These are phyloP conservation scores for Hypotaenidia philippensis DNA, from an alignment of 2,797 vertebrate genomes.

Conservation along the genomic window DNA sequence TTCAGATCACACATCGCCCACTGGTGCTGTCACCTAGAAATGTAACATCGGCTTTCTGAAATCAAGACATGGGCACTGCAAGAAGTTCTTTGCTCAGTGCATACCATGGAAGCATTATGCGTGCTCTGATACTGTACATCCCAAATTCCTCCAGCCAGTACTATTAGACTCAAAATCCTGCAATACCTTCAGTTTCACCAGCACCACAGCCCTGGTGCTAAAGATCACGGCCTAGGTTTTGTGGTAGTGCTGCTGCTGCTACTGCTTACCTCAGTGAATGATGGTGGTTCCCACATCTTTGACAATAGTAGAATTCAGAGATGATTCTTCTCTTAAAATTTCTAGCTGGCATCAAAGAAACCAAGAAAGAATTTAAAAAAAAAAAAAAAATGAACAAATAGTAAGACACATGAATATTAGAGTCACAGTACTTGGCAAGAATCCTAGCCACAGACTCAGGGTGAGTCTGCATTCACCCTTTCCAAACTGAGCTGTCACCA, in stretches of 20 bases:
- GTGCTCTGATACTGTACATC: not conserved
- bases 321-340: not conserved
- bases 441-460: rapidly evolving
- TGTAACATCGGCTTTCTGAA: not conserved
- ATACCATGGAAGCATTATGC: not conserved
- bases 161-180: not conserved
- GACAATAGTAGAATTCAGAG: not conserved
- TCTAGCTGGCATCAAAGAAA: not conserved
- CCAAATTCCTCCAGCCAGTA: not conserved
- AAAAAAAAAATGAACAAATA: not conserved
- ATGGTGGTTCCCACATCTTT: not conserved
- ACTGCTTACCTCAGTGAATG: not conserved
- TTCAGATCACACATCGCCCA: not conserved
- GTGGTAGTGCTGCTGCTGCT: not conserved
- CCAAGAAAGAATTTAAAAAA: not conserved
- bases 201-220: not conserved
- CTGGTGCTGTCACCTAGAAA: not conserved
- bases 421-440: not conserved
- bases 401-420: not conserved
- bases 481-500: not conserved
- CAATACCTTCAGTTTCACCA: not conserved
- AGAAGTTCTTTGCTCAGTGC: not conserved
- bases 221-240: not conserved
- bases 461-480: not conserved
- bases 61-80: not conserved